Base-by-base conservation (phyloP, 2,797 vertebrate genomes). In the Mus minutoides region DNA sequence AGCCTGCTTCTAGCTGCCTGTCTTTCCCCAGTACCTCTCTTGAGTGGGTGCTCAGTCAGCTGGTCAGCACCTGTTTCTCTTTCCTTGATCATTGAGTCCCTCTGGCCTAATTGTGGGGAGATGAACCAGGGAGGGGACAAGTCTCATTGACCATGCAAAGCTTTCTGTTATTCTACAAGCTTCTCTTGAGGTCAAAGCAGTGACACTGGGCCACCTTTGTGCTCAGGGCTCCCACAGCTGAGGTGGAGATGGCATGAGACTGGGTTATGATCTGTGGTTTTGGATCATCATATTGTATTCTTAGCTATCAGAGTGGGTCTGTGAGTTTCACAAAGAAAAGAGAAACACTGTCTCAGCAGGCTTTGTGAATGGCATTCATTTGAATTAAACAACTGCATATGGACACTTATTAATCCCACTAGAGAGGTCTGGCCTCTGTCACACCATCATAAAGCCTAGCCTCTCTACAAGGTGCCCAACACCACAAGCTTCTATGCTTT, bases 61-160 rank as follows among this genome's bases (percentile, higher is more conserved):
- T 16, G 8, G 43, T 11, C 60, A 54, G 56, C 6, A 54, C 60
- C 6, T 73, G 88, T 86, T 60, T 83, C 67, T 14, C 93, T 97
- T 96, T 77, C 78, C 79, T 62, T 95, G 43, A 82, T 90, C 67
- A 71, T 17, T 91, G 94, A 96, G 82, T 84, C 58, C 34, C 6
- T 91, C 12, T 83, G 29, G 49, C 31, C 37, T 9, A 1, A 73
- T 54, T 83, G 10, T 0, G 10, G 19, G 54, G 13, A 95, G 52
- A 92, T 14, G 76, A 95, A 14, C 1, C 0, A 76, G 58, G 21
- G 4, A 49, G 0, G 71, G 24, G 12, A 94, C 89, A 83, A 90
- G 64, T 64, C 17, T 3, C 92, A 80, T 24, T 9, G 24, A 90
- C 6, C 13, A 77, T n/a, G 0, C 37, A 31, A 54, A 54, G 73